Evolutionary conservation across 2,113 vertebrate genomes (phyloP).

Genomic region (Anhinga rufa): DNA sequence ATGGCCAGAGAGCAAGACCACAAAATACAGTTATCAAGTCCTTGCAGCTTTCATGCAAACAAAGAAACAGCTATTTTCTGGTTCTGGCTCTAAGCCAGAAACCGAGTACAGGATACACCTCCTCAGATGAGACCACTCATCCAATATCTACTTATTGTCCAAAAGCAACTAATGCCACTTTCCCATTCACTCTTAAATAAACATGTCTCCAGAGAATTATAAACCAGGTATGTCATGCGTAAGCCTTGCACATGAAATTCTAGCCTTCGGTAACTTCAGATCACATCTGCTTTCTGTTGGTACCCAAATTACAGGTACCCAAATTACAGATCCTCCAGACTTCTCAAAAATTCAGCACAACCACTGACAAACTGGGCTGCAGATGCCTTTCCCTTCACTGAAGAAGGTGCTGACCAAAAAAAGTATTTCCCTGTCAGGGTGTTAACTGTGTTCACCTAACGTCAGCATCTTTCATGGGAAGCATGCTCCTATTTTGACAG

Average conservation of each 20-base stretch:
- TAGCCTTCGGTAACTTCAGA: not conserved
- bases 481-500: not conserved
- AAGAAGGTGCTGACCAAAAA: not conserved
- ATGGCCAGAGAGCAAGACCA: not conserved
- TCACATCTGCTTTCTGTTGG: not conserved
- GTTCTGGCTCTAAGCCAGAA: not conserved
- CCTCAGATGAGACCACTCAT: not conserved
- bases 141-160: not conserved
- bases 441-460: not conserved
- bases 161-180: not conserved
- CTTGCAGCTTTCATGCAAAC: not conserved
- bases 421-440: not conserved
- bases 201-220: not conserved
- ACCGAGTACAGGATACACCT: not conserved
- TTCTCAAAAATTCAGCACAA: not conserved
- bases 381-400: not conserved
- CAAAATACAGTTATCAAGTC: not conserved
- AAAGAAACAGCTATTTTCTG: not conserved
- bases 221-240: not conserved
- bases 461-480: not conserved
- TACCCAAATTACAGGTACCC: not conserved
- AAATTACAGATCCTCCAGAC: too few species aligned
- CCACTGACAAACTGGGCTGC: not conserved
- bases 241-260: not conserved
- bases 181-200: not conserved